phyloP scores from a whole-genome alignment of 2,888 invertebrate genomes.

The Vanessa cardui region DNA sequence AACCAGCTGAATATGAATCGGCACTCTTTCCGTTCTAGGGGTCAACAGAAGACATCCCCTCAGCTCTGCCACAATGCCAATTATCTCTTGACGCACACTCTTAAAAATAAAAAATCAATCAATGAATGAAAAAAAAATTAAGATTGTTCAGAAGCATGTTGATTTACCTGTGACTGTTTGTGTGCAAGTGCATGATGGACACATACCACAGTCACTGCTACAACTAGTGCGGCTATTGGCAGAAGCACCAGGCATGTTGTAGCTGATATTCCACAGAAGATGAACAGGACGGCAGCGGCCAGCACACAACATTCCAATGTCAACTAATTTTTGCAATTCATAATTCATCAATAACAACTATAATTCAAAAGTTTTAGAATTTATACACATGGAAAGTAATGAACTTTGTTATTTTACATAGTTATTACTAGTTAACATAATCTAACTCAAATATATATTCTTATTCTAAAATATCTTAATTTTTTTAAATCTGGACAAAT shows the following conservation, averaged over 20 bases:
- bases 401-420: no score
- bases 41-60: slow-evolving; percentile 45
- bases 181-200: slow-evolving; percentile 42
- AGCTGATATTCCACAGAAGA: slow-evolving; percentile 82
- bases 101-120: slow-evolving; percentile 33
- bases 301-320: slow-evolving; percentile 79
- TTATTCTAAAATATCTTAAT: no score
- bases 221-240: slow-evolving; percentile 44
- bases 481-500: no score
- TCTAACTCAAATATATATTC: no score
- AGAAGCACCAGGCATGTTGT: slow-evolving; percentile 47
- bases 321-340: slow-evolving; percentile 45
- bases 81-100: slow-evolving; percentile 76
- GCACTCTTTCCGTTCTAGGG: slow-evolving; percentile 35
- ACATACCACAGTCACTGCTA: slow-evolving; percentile 41
- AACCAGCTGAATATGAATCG: slow-evolving; percentile 26
- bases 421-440: no score
- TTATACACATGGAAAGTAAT: no score
- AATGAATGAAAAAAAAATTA: no score
- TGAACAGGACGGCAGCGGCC: slow-evolving; percentile 86
- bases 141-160: background rate
- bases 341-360: no score
- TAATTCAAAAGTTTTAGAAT: no score
- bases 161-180: slow-evolving; percentile 46
- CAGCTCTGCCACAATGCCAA: slow-evolving; percentile 73